phyloP scores from a whole-genome alignment of 2,113 vertebrate species.

The Myrmophylax atrothorax region DNA sequence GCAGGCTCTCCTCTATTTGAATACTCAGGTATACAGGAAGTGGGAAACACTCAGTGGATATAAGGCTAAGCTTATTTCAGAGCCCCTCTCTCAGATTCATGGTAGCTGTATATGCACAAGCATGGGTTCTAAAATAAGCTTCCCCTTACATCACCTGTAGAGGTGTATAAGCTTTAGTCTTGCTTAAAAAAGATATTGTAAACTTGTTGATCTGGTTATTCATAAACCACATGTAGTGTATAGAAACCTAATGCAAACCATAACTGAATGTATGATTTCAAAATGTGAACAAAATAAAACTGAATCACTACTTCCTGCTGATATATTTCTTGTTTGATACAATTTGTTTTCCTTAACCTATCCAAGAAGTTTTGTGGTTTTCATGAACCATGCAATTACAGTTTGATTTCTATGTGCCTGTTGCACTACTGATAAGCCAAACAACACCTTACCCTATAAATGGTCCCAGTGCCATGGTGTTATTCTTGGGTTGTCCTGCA shows the following conservation, averaged over 20 bases:
- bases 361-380: not conserved
- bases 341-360: not conserved
- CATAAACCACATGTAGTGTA: not conserved
- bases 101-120: not conserved
- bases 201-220: not conserved
- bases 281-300: not conserved
- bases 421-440: not conserved
- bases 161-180: not conserved
- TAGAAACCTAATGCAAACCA: not conserved
- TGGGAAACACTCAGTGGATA: not conserved
- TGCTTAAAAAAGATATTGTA: not conserved
- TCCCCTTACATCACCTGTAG: not conserved
- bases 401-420: not conserved
- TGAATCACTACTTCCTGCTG: not conserved
- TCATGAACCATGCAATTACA: not conserved
- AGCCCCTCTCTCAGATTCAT: not conserved
- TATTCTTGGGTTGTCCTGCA: not conserved
- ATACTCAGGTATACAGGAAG: not conserved
- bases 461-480: not conserved
- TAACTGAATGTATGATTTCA: not conserved
- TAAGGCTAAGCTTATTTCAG: not conserved
- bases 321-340: not conserved
- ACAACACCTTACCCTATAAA: not conserved
- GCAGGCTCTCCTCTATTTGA: not conserved
- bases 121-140: not conserved